Evolutionary conservation across 2,113 vertebrate genomes (phyloP), one percentile per base, ranked within the genome.

Genomic region (Panurus biarmicus): DNA sequence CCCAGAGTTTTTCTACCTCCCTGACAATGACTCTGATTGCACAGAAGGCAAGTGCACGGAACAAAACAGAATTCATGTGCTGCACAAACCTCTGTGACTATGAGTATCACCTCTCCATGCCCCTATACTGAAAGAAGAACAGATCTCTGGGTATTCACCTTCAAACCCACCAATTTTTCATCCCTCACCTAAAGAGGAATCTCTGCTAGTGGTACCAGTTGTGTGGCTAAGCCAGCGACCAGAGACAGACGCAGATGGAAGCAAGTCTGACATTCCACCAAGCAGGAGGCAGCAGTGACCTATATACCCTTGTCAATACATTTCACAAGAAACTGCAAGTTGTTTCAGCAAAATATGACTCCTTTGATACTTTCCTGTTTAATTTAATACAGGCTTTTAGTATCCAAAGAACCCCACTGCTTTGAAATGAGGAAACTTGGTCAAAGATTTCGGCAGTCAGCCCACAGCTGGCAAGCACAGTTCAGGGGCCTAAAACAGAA

Each of bases 301-400:
- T 89, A 28, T 33, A 53, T 24, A 85, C 47, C 78, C 75, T 85
- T 85, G 78, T 91, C 87, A 77, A 90, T 93, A 77, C 81, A n/a
- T 87, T 95, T 95, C 93, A 80, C 40, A 53, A 96, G 91, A 77
- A 95, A 83, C 78, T 85, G 51, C 58, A 73, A 93, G 79, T 88
- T 1, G 2, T 83, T 95, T 90, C 90, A 88, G 89, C 91, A 96
- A 94, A 95, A 91, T 79, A 91, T 33, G 71, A 89, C 82, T 95
- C 90, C 93, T 97, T 83, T 94, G 87, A 80, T 95, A 97, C 75
- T 69, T 95, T 93, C 79, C 72, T 93, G 85, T 80, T 95, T 85
- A 90, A 95, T 85, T 92, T 94, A 95, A 80, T 66, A n/a, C 89
- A 85, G 62, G 29, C 65, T 94, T 87, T 90, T 74, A 90, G 53